These are phyloP conservation scores for Agrochola litura DNA, from an alignment of 2,888 invertebrate species.

Conservation along the genomic window DNA sequence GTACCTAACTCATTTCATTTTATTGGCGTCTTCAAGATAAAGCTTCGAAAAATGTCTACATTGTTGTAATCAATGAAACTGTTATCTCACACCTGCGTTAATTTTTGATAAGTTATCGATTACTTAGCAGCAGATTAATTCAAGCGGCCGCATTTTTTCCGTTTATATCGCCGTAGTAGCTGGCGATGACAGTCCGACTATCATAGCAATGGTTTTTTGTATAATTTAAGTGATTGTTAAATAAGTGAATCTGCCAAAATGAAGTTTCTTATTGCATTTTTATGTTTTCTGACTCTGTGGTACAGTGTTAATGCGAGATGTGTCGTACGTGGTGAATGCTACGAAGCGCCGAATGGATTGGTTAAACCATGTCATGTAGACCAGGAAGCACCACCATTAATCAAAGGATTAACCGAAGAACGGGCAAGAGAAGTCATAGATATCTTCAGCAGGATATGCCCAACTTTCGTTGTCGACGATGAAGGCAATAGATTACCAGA, in stretches of 20 bases:
- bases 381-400: constrained; percentile 71
- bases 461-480: constrained; percentile 87
- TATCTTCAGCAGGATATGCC: constrained; percentile 91
- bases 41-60: constrained; percentile 41
- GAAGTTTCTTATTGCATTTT: constrained; percentile 66
- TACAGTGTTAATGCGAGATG: constrained; percentile 76
- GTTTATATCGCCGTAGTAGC: constrained; percentile 56
- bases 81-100: constrained; percentile 83
- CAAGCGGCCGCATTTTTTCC: constrained; percentile 53
- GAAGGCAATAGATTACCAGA: constrained; percentile 75
- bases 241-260: constrained; percentile 64
- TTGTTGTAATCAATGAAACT: constrained; percentile 58
- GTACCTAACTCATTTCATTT: constrained; percentile 57
- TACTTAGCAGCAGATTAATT: constrained; percentile 68
- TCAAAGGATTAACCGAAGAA: constrained; percentile 74
- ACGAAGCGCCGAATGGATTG: constrained; percentile 69
- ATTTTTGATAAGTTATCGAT: constrained; percentile 81
- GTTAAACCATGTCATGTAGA: constrained; percentile 76
- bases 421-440: constrained; percentile 77
- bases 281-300: constrained; percentile 73
- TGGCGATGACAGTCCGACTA: constrained; percentile 20
- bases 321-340: constrained; percentile 79
- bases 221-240: constrained; percentile 19
- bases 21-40: constrained; percentile 52
- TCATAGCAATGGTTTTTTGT: constrained; percentile 43